These are phyloP conservation scores for Conops quadrifasciatus DNA, from an alignment of 2,888 invertebrate species.

Conservation along the genomic window DNA sequence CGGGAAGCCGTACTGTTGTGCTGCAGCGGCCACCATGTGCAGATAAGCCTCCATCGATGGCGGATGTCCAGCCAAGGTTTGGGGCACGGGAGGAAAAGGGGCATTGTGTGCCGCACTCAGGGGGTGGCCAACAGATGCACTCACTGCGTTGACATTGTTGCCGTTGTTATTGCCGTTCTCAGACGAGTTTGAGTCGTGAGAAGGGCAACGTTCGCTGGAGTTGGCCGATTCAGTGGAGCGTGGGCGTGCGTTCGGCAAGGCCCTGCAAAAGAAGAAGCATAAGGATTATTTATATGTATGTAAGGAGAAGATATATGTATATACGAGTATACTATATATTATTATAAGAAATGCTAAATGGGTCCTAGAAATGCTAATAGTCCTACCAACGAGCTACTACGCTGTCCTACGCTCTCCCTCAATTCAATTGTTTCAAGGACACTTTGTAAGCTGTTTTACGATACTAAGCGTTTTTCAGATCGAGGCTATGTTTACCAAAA, in stretches of 20 bases:
- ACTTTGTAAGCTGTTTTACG: no score
- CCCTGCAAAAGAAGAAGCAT: conserved; percentile 47
- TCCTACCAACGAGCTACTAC: no score
- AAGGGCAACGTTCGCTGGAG: conserved; percentile 77
- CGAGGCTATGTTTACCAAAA: no score
- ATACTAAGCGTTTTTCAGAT: no score
- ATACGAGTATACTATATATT: neutral
- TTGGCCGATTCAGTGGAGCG: conserved; percentile 63
- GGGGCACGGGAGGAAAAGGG: conserved; percentile 64
- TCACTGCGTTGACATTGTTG: conserved; percentile 30
- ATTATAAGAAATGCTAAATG: no score
- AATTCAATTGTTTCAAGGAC: no score
- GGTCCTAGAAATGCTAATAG: no score
- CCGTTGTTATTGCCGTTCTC: conserved; percentile 67
- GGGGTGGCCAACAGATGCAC: conserved; percentile 33
- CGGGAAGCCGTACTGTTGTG: conserved; percentile 78
- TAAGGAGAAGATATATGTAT: neutral
- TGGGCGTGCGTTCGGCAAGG: conserved; percentile 61
- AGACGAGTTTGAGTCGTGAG: conserved; percentile 78
- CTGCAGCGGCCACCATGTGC: conserved; percentile 74
- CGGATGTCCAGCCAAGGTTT: conserved; percentile 72
- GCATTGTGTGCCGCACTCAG: conserved; percentile 50
- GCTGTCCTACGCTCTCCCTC: no score
- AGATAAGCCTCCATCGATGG: conserved; percentile 87
- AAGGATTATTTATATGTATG: conserved; percentile 9